Evolutionary conservation across 1,140 invertebrate species (phyloP).

Genomic region (Drosophila kohkoa): DNA sequence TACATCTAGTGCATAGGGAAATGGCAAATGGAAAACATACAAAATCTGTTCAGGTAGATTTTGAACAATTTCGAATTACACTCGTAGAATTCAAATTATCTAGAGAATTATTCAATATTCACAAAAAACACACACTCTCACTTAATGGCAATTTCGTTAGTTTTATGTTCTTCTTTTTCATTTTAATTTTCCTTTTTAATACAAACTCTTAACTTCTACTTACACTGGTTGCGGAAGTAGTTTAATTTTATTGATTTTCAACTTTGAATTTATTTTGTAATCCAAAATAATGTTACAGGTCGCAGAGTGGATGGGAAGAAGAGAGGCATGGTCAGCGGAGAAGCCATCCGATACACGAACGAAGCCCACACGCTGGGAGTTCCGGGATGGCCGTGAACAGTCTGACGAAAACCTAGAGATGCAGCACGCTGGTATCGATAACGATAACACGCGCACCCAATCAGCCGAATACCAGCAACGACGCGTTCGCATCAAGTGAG

Average conservation of each 20-base stretch:
- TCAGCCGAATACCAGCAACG: slow-evolving; percentile 78
- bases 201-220: neutral
- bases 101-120: slow-evolving; percentile 13
- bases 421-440: slow-evolving; percentile 35
- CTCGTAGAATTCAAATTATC: slow-evolving; percentile 39
- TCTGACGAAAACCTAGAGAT: slow-evolving; percentile 81
- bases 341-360: slow-evolving; percentile 87
- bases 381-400: slow-evolving; percentile 86
- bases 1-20: slow-evolving; percentile 88
- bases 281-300: slow-evolving; percentile 60
- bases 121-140: slow-evolving; percentile 32
- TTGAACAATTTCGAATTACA: slow-evolving; percentile 73
- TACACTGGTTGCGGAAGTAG: neutral
- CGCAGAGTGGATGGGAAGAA: slow-evolving; percentile 89
- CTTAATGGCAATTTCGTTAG: slow-evolving; percentile 60
- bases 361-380: slow-evolving; percentile 90
- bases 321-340: slow-evolving; percentile 92
- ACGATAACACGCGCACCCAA: slow-evolving; percentile 53
- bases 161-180: slow-evolving; percentile 57
- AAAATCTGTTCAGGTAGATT: slow-evolving; percentile 89
- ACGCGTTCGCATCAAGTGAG: slow-evolving; percentile 79
- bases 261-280: neutral
- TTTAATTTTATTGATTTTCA: neutral
- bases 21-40: slow-evolving; percentile 88
- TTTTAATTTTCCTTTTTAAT: slow-evolving; percentile 52